A percentile compares a stretch with the other conserved stretches of the same genome.
Conservation (phyloP, 1,140 invertebrate species). For the Papilio machaon region DNA sequence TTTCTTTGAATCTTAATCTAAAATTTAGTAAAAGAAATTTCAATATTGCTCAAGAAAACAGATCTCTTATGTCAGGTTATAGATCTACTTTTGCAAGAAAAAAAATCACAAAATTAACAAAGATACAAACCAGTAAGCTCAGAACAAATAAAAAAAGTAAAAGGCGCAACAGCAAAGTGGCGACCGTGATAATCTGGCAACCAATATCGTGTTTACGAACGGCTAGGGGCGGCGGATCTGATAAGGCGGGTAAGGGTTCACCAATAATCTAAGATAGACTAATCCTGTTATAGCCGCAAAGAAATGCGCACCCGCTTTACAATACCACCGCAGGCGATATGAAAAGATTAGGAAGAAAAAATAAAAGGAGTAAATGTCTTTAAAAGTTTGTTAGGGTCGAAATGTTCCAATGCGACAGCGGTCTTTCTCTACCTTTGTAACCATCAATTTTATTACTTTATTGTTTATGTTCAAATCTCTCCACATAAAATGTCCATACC, state of each 20-base stretch:
- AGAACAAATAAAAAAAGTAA: slow-evolving; percentile 17
- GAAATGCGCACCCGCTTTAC: slow-evolving; percentile 55
- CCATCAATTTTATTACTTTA: not conserved
- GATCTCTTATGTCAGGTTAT: not conserved
- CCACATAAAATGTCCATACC: not conserved
- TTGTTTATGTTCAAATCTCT: not conserved
- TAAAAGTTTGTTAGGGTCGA: not conserved
- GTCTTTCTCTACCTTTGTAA: not conserved
- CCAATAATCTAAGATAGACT: slow-evolving; percentile 60
- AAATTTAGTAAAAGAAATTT: too few species aligned
- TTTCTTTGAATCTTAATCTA: too few species aligned
- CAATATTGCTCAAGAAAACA: not conserved
- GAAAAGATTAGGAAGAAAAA: slow-evolving; percentile 16
- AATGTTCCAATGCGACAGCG: not conserved
- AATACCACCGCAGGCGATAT: slow-evolving; percentile 42
- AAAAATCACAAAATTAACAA: not conserved
- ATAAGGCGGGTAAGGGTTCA: slow-evolving; percentile 51
- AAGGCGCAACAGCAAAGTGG: slow-evolving; percentile 16
- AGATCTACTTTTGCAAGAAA: not conserved
- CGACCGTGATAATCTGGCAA: slow-evolving; percentile 30
- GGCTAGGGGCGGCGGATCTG: slow-evolving; percentile 47
- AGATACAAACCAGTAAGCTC: slow-evolving; percentile 12
- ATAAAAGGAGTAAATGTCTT: slow-evolving; percentile 38
- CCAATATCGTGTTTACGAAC: slow-evolving; percentile 43
- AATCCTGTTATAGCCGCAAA: slow-evolving; percentile 62